phyloP scores from a whole-genome alignment of 1,140 invertebrate species.

The Bathynomus jamesi region DNA sequence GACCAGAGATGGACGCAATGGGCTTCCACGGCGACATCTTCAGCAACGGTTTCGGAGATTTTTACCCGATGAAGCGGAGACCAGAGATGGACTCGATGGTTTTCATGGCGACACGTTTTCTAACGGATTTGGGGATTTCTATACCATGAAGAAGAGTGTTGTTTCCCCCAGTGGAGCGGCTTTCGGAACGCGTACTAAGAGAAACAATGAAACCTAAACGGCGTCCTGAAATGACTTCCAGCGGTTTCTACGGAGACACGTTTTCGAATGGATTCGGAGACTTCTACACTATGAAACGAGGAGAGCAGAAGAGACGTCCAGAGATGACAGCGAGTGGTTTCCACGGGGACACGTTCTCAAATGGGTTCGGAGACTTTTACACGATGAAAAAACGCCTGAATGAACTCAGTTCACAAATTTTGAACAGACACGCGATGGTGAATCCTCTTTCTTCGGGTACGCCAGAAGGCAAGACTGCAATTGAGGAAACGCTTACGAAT shows the following conservation, averaged over 20 bases:
- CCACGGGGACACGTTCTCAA: constrained; percentile 42
- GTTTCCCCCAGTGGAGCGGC: too few relatives aligned
- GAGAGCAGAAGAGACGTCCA: constrained; percentile 30
- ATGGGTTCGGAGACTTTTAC: constrained; percentile 45
- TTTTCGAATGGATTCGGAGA: constrained; percentile 47
- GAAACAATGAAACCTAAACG: background rate
- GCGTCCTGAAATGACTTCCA: constrained; percentile 43
- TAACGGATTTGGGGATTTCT: constrained; percentile 48
- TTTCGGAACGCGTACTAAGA: constrained; percentile 21
- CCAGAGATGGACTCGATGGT: constrained; percentile 16
- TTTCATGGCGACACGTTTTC: constrained; percentile 48
- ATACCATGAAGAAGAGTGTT: constrained; percentile 48
- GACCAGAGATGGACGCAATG: constrained; percentile 45
- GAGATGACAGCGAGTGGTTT: constrained; percentile 41
- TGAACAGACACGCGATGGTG: too few relatives aligned
- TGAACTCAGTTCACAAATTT: constrained; percentile 45
- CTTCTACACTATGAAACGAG: constrained; percentile 42
- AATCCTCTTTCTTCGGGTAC: too few relatives aligned
- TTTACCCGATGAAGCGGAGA: constrained; percentile 46
- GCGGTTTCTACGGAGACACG: constrained; percentile 47
- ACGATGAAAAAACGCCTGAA: constrained; percentile 40
- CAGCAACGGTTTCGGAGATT: constrained; percentile 47
- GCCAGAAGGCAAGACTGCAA: too few relatives aligned
- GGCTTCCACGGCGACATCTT: constrained; percentile 50
- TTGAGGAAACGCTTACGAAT: too few relatives aligned